Conservation (phyloP, 2,113 vertebrate genomes). For the Thamnaconus septentrionalis region DNA sequence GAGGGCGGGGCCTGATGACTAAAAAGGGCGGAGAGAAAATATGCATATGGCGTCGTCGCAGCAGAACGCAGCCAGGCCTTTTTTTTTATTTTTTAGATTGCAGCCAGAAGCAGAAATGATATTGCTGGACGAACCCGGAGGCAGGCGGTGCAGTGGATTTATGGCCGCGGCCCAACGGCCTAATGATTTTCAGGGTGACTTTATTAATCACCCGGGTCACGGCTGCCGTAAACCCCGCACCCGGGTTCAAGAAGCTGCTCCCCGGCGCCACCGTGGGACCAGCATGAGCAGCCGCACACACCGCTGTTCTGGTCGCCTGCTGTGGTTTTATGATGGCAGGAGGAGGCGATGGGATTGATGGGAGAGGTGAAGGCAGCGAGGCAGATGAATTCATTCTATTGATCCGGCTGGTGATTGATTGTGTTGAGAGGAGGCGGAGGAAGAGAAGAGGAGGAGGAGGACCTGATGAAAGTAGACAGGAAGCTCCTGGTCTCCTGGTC, state of each 20-base stretch:
- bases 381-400: slow-evolving; percentile 54
- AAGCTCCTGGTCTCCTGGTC: too few relatives aligned
- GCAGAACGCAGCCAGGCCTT: too few relatives aligned
- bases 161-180: slow-evolving; percentile 1
- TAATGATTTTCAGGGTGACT: slow-evolving; percentile 42
- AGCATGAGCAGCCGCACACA: not conserved
- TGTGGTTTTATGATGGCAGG: not conserved
- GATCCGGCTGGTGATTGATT: slow-evolving; percentile 58
- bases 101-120: too few relatives aligned
- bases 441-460: slow-evolving; percentile 8
- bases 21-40: not conserved
- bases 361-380: slow-evolving; percentile 21
- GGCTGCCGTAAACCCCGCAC: slow-evolving; percentile 24
- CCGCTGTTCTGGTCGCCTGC: slow-evolving; percentile 17
- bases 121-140: too few relatives aligned
- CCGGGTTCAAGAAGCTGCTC: slow-evolving; percentile 23
- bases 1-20: not conserved
- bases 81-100: too few relatives aligned
- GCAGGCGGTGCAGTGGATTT: not conserved
- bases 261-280: too few relatives aligned
- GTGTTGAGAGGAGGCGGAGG: slow-evolving; percentile 25
- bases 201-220: slow-evolving; percentile 43
- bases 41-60: too few relatives aligned
- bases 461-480: slow-evolving; percentile 17
- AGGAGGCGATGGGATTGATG: slow-evolving; percentile 41